Conservation (phyloP, 1,140 invertebrate species). For the Oncopodura yosiiana region DNA sequence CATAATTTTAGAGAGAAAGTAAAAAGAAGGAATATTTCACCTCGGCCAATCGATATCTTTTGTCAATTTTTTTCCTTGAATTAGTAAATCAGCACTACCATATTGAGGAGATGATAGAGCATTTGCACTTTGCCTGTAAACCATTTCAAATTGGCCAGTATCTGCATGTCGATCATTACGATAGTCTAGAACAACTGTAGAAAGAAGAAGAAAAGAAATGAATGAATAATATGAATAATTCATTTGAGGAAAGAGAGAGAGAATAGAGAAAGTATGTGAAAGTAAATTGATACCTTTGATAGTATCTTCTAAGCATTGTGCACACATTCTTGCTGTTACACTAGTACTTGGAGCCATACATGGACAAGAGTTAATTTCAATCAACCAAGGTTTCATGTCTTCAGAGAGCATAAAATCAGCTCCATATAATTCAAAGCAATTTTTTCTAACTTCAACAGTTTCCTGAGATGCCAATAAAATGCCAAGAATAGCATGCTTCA, state of each 20-base stretch:
- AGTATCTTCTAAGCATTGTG: slow-evolving; percentile 78
- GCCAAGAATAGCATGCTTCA: slow-evolving; percentile 76
- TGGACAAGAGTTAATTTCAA: slow-evolving; percentile 90
- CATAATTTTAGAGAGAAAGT: slow-evolving; percentile 1
- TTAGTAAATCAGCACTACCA: slow-evolving; percentile 62
- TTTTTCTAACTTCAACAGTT: slow-evolving; percentile 68
- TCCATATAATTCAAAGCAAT: slow-evolving; percentile 85
- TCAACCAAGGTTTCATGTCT: slow-evolving; percentile 79
- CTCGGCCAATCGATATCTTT: slow-evolving; percentile 33
- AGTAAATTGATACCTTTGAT: slow-evolving; percentile 63
- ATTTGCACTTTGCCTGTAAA: slow-evolving; percentile 55
- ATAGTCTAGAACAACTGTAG: slow-evolving; percentile 75
- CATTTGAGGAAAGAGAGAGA: background rate
- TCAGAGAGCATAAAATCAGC: slow-evolving; percentile 86
- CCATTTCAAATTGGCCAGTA: slow-evolving; percentile 75
- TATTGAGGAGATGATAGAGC: slow-evolving; percentile 61
- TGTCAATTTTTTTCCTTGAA: slow-evolving; percentile 52
- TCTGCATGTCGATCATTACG: slow-evolving; percentile 63
- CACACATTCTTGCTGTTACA: slow-evolving; percentile 74
- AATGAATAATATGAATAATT: background rate
- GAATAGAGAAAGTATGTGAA: background rate
- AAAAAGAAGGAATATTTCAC: background rate
- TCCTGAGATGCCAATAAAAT: slow-evolving; percentile 73
- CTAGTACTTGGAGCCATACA: slow-evolving; percentile 79
- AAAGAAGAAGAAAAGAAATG: background rate